Percentiles rank a stretch among this genome's conserved stretches.
Evolutionary conservation across 1,140 invertebrate genomes (phyloP).

Genomic region (Stenopsyche tienmushanensis): DNA sequence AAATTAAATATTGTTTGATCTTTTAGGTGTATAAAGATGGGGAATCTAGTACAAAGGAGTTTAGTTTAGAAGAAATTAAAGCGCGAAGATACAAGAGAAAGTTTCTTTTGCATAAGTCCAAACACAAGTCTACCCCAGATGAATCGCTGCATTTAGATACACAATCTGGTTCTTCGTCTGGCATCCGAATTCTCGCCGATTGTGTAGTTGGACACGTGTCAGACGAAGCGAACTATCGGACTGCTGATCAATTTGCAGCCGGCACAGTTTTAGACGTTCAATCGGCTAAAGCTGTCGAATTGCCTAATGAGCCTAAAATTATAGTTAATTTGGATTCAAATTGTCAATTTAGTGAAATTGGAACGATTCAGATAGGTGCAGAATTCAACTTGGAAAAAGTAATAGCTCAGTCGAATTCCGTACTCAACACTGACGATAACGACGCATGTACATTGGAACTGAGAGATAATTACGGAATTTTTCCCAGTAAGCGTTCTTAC

Average conservation of each 20-base stretch:
- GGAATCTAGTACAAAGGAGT: slow-evolving; percentile 51
- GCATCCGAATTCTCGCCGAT: too few species aligned
- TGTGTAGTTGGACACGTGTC: too few species aligned
- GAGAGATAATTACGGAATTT: too few species aligned
- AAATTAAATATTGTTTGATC: slow-evolving; percentile 13
- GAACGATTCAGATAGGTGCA: too few species aligned
- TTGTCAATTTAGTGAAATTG: slow-evolving; percentile 51
- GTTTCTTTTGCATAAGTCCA: slow-evolving; percentile 21
- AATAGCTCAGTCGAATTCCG: slow-evolving; percentile 37
- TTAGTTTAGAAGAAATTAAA: slow-evolving; percentile 68
- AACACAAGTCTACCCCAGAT: background rate
- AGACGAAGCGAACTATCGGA: too few species aligned
- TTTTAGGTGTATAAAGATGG: slow-evolving; percentile 61
- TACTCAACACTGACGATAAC: slow-evolving; percentile 35
- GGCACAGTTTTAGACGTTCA: too few species aligned
- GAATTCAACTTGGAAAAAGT: slow-evolving; percentile 39
- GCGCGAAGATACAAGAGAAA: slow-evolving; percentile 45
- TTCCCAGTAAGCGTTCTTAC: too few species aligned
- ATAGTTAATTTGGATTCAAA: slow-evolving; percentile 51
- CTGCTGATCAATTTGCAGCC: too few species aligned
- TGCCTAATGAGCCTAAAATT: slow-evolving; percentile 51
- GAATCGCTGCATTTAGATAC: too few species aligned
- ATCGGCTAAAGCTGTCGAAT: slow-evolving; percentile 55
- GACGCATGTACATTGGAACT: background rate
- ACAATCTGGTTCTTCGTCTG: too few species aligned